Evolutionary conservation across 2,888 invertebrate genomes (phyloP), one percentile per base, ranked within the genome.

Genomic region (Tetranychus piercei): DNA sequence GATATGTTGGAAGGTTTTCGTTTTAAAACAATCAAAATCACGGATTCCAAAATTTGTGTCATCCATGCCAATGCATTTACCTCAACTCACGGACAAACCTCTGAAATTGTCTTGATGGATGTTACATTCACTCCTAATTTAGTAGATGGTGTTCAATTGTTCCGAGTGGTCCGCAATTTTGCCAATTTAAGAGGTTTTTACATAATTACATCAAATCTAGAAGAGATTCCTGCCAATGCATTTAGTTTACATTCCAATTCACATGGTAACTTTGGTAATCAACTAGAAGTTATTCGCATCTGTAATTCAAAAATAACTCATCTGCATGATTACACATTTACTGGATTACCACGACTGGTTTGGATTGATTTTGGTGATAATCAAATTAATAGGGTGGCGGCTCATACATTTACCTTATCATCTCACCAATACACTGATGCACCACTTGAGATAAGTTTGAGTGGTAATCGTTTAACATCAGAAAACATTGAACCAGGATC

Each of bases 281-380:
- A 43, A 22, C 23, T 71, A 3, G 34, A 71, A 23, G 43, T 71
- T 8, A 71, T 71, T n/a, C 34, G 71, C n/a, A 71, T 71, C 23
- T 71, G 71, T 44, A 71, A 71, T 44, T 43, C 71, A 71, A 34
- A 23, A 9, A 71, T 71, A 22, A 71, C 43, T 71, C 23, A 44
- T 22, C n/a, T 71, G 9, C 71, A n/a, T 18, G 71, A 71, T 71
- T 43, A 34, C 8, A 23, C 71, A 9, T 71, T 71, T 23, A n/a
- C 34, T 23, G 34, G 23, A 18, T 23, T 71, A 18, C 23, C 71
- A 23, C n/a, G 43, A 34, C 43, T 71, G 9, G n/a, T 71, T 71
- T 71, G 71, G 71, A 71, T 71, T 71, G 71, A 71, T 71, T 71
- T 71, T n/a, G 71, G 71, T 44, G 44, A 71, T 71, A 71, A 71